Base-by-base conservation (phyloP, 2,113 vertebrate species). In the Rhinopomastus cyanomelas region DNA sequence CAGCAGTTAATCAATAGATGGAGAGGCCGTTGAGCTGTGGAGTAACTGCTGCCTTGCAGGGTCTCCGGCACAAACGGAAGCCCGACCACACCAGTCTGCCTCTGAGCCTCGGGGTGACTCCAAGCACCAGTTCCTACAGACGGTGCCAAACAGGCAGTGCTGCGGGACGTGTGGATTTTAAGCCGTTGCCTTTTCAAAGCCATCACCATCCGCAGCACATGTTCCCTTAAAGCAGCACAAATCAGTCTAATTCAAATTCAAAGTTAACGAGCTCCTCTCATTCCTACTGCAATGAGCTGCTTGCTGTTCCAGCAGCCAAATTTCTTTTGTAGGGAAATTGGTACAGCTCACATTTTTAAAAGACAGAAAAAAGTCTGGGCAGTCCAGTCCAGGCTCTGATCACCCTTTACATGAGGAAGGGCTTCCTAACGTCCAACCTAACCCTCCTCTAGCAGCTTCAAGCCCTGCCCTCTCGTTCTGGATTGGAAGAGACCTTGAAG, bases 131-230 rank as follows among this genome's bases (percentile, higher is more conserved):
- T 57, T 9, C 15, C 10, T 29, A 30, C 59, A 64, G 79, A 5
- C 29, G 30, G 39, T 6, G 60, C n/a, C 59, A 34, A 73, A 23
- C 10, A 56, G 29, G 27, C 34, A 46, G 1, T 34, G 26, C 39
- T 2, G n/a, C 26, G 13, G 9, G 5, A 27, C 21, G 2, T 2
- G 3, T 0, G 9, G 32, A 32, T 72, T 65, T 44, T 4, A 20
- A 51, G 34, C 27, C 39, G 5, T 30, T 60, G 36, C 32, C 25
- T 68, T 76, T 30, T 26, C 49, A 62, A 85, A 7, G 25, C 19
- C 59, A 21, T 26, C 0, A 0, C 16, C 11, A 14, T 12, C 26
- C 29, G 12, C 36, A 52, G 23, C 55, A 48, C 5, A 0, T 1
- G 3, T 8, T 53, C 25, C 7, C 39, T 51, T 30, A 44, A 51